Base-by-base conservation (phyloP, 1,140 invertebrate species). In the Pseudoatta argentina region DNA sequence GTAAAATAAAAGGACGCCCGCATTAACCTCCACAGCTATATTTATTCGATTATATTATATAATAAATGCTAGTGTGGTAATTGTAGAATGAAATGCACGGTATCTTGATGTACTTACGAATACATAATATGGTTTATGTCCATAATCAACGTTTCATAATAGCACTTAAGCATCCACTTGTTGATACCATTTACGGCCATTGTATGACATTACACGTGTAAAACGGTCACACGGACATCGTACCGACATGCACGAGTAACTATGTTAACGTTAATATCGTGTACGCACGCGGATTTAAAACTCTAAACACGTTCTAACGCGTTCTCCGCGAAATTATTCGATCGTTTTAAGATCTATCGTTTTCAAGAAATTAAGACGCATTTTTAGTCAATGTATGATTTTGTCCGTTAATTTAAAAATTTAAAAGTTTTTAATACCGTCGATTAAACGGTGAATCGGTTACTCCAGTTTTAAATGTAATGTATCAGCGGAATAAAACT, bases 101-200 rank as follows among this genome's bases (percentile, higher is more conserved):
- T 91, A 89, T 88, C 91, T 91, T 89, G 88, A 87, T 83, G 67
- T 67, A 87, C 59, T 64, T 66, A 71, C 81, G 83, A 91, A 91
- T 91, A 90, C 85, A 79, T 91, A 89, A 91, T 91, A 76, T 88
- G 89, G 87, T 92, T 92, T 93, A 92, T 91, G 86, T 88, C 88
- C 88, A 92, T 92, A 93, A 93, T 93, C 87, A 93, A 92, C 86
- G 88, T 88, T 91, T 91, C 92, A 87, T 93, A 93, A 93, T 92
- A 88, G 88, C 87, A 90, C 91, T 90, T 92, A 94, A 93, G 92
- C 88, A 93, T 94, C 93, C 92, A 94, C 92, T 93, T 91, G 91
- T 93, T 93, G 93, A 94, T 93, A 93, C 88, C 88, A 92, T 92
- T 92, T 92, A 92, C 82, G 92, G 86, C 91, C 87, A 90, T 87